phyloP scores from a whole-genome alignment of 2,888 invertebrate genomes.

The Parelbella ahira region DNA sequence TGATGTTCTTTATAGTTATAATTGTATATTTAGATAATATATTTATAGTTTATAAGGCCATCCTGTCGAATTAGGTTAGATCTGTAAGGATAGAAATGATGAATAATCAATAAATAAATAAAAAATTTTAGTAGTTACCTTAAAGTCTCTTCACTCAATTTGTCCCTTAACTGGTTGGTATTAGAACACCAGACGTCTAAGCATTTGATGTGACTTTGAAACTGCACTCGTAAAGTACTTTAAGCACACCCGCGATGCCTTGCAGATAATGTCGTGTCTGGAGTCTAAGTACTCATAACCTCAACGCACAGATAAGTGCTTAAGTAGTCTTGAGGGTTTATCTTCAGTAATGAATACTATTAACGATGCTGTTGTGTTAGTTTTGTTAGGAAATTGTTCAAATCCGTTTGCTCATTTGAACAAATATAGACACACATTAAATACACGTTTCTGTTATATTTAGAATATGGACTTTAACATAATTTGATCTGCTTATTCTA shows the following conservation, averaged over 20 bases:
- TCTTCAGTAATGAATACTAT: constrained; percentile 21
- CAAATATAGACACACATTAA: not conserved
- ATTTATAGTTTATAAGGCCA: too few species aligned
- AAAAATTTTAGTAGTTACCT: too few species aligned
- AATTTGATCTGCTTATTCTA: not conserved
- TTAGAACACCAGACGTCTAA: too few species aligned
- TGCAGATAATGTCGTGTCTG: constrained; percentile 28
- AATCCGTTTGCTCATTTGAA: constrained; percentile 2
- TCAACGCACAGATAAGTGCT: constrained; percentile 28
- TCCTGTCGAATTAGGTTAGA: too few species aligned
- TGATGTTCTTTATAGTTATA: too few species aligned
- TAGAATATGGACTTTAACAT: not conserved
- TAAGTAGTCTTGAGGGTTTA: constrained; percentile 27
- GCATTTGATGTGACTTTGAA: not conserved
- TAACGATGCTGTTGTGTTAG: constrained; percentile 16
- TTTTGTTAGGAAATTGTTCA: constrained; percentile 4
- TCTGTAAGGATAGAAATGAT: too few species aligned
- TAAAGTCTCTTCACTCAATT: too few species aligned
- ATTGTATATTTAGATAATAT: too few species aligned
- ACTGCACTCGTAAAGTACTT: constrained; percentile 15
- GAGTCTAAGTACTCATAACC: constrained; percentile 25
- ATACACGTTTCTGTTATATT: not conserved
- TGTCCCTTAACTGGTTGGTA: too few species aligned
- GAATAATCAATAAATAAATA: too few species aligned
- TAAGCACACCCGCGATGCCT: constrained; percentile 35